Percentiles rank a stretch among this genome's conserved stretches.
These are phyloP conservation scores for Lamprotornis superbus DNA, from an alignment of 2,113 vertebrate species.

Conservation along the genomic window DNA sequence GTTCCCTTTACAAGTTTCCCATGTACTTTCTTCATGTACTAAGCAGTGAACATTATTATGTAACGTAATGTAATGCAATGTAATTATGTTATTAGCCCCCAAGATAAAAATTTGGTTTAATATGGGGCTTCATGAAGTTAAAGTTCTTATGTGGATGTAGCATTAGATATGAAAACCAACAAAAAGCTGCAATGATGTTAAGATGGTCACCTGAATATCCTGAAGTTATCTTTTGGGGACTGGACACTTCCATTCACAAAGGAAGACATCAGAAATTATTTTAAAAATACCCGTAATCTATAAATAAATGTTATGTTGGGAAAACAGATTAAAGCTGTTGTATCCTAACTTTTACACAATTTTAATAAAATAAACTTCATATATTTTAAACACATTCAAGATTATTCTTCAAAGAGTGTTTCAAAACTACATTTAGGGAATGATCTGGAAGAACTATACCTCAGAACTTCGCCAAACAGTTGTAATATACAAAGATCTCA, in stretches of 20 bases:
- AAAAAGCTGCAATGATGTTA: not conserved
- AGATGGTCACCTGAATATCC: not conserved
- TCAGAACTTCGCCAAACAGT: not conserved
- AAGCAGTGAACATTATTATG: not conserved
- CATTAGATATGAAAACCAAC: not conserved
- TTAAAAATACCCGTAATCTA: not conserved
- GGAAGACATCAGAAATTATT: not conserved
- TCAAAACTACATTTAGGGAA: not conserved
- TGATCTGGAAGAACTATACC: not conserved
- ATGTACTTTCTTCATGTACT: not conserved
- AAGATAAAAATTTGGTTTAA: not conserved
- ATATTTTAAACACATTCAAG: not conserved
- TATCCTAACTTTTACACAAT: not conserved
- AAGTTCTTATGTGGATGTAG: not conserved
- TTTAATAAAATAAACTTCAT: slow-evolving; percentile 10
- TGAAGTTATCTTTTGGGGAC: not conserved
- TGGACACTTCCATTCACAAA: not conserved
- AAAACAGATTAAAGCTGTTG: not conserved
- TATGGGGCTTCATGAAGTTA: not conserved
- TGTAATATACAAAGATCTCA: not conserved
- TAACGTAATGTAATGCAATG: too few species aligned
- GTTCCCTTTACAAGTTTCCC: not conserved
- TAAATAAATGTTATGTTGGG: not conserved
- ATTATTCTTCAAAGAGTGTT: not conserved
- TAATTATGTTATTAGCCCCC: not conserved